Evolutionary conservation across 1,140 invertebrate species (phyloP).

Genomic region (Mycetomoellerius zeteki): DNA sequence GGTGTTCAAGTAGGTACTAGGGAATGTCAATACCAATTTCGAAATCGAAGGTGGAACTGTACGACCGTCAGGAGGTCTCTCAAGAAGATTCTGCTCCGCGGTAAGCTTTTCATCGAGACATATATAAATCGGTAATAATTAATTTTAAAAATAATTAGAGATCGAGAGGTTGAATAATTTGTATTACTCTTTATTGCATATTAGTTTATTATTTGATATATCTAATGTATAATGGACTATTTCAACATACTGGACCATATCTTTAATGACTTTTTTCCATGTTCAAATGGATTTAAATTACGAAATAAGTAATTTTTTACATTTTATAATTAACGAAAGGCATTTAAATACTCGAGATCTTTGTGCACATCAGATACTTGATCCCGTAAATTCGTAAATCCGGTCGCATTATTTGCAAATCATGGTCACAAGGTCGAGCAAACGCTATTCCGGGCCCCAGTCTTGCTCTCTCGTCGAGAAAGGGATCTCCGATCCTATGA

Average conservation of each 20-base stretch:
- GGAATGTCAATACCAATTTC: slow-evolving; percentile 95
- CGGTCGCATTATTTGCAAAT: slow-evolving; percentile 54
- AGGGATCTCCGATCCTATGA: slow-evolving; percentile 44
- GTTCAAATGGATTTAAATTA: neutral
- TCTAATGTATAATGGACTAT: neutral
- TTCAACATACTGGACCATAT: neutral
- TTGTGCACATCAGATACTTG: slow-evolving; percentile 14
- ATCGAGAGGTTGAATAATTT: neutral
- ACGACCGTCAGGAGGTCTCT: slow-evolving; percentile 92
- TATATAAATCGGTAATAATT: neutral
- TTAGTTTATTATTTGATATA: slow-evolving; percentile 3
- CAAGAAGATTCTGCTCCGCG: slow-evolving; percentile 93
- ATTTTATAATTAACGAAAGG: neutral
- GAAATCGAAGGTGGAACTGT: slow-evolving; percentile 94
- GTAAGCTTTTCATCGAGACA: slow-evolving; percentile 86
- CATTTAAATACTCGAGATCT: neutral
- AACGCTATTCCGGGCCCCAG: slow-evolving; percentile 52
- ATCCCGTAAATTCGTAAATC: slow-evolving; percentile 60
- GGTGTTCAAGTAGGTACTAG: slow-evolving; percentile 93
- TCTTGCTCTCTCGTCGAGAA: slow-evolving; percentile 44
- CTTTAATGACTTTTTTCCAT: neutral
- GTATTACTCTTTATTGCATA: neutral
- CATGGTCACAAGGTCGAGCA: slow-evolving; percentile 46
- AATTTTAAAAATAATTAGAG: neutral
- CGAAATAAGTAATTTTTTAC: neutral